phyloP scores from a whole-genome alignment of 2,113 vertebrate genomes.

The Columba livia region DNA sequence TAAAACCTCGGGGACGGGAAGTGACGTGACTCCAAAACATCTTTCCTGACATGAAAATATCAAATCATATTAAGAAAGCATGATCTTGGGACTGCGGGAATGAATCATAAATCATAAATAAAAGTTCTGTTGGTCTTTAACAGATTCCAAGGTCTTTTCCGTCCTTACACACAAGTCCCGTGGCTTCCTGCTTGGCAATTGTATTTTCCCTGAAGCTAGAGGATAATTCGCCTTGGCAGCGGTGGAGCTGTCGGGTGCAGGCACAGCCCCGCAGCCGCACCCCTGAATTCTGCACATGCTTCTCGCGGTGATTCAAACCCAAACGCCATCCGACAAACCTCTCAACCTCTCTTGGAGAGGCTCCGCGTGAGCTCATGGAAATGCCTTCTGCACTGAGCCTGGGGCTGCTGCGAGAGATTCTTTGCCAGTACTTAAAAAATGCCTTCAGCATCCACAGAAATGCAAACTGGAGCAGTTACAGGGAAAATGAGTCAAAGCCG shows the following conservation, averaged over 20 bases:
- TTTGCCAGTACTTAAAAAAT: not conserved
- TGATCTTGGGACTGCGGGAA: rapidly evolving
- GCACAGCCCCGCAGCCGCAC: not conserved
- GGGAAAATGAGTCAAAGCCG: not conserved
- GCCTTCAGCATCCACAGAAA: not conserved
- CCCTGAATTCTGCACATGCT: constrained; percentile 45
- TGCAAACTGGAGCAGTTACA: not conserved
- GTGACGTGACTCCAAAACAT: not conserved
- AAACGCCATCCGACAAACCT: not conserved
- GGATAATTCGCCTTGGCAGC: not conserved
- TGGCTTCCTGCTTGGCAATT: not conserved
- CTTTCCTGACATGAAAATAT: not conserved
- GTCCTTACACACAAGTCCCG: rapidly evolving
- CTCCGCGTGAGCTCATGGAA: not conserved
- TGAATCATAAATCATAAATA: not conserved
- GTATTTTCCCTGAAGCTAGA: not conserved
- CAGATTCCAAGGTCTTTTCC: not conserved
- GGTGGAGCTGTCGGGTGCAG: not conserved
- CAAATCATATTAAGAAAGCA: not conserved
- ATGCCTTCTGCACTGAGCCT: not conserved
- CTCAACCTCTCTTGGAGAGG: not conserved
- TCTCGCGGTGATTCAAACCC: constrained; percentile 26
- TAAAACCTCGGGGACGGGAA: not conserved
- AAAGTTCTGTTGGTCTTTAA: not conserved
- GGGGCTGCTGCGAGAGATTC: not conserved